Evolutionary conservation across 2,888 invertebrate genomes (phyloP).

Genomic region (Pilophorus perplexus): DNA sequence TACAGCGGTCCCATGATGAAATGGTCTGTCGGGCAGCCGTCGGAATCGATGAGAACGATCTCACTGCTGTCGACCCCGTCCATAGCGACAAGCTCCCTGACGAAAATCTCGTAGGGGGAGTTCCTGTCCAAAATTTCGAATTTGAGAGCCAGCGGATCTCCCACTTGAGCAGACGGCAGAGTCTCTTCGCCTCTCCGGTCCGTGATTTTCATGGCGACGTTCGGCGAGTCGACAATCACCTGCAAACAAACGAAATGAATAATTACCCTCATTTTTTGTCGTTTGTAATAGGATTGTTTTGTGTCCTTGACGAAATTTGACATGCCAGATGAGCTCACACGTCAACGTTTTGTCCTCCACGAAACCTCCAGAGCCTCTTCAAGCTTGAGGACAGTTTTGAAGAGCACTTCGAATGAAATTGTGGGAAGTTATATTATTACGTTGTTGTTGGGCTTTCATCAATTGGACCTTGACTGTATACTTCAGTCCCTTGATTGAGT

Average conservation of each 20-base stretch:
- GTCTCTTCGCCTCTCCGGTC: conserved; percentile 79
- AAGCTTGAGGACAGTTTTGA: too few species aligned
- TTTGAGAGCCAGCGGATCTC: conserved; percentile 84
- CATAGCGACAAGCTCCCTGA: conserved; percentile 89
- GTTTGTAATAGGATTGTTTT: too few species aligned
- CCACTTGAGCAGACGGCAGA: conserved; percentile 84
- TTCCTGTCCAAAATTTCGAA: conserved; percentile 90
- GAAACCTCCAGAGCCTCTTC: too few species aligned
- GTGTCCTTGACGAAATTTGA: too few species aligned
- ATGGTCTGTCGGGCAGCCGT: conserved; percentile 90
- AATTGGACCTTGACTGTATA: too few species aligned
- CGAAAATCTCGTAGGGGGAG: conserved; percentile 93
- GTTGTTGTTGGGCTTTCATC: too few species aligned
- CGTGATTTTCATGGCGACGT: conserved; percentile 90
- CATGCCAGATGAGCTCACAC: too few species aligned
- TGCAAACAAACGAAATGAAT: conserved; percentile 24
- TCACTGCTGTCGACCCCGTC: conserved; percentile 90
- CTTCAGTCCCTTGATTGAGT: too few species aligned
- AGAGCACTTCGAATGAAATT: too few species aligned
- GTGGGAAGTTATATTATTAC: too few species aligned
- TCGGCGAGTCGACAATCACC: conserved; percentile 81
- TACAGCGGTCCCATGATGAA: conserved; percentile 91
- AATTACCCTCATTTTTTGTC: too few species aligned
- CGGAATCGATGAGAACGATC: conserved; percentile 85
- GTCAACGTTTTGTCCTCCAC: too few species aligned